Evolutionary conservation across 1,140 invertebrate species (phyloP).

Genomic region (Drosophila mayri): DNA sequence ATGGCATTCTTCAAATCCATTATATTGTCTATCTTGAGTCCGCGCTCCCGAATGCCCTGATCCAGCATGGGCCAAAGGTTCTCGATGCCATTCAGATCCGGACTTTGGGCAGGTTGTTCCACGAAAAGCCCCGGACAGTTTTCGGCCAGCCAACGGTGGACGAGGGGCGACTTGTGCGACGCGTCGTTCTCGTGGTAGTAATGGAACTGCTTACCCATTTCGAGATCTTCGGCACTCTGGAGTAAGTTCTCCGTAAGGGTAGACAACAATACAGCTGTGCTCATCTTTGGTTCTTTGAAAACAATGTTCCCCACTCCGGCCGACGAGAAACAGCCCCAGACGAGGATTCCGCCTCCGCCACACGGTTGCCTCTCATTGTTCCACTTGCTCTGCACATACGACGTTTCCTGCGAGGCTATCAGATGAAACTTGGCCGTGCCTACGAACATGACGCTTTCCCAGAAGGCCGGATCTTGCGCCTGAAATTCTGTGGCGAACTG

Average conservation of each 20-base stretch:
- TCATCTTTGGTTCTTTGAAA: background rate
- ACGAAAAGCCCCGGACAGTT: background rate
- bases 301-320: conserved; percentile 13
- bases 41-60: background rate
- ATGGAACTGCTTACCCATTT: background rate
- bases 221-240: conserved; percentile 6
- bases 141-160: background rate
- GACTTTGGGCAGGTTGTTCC: conserved; percentile 4
- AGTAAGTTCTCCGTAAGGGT: background rate
- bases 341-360: conserved; percentile 4
- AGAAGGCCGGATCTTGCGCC: background rate
- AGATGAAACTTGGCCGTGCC: conserved; percentile 9
- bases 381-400: conserved; percentile 18
- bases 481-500: background rate
- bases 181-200: conserved; percentile 1
- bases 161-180: background rate
- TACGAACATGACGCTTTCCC: conserved; percentile 6
- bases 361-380: conserved; percentile 11
- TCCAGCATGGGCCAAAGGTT: conserved; percentile 5
- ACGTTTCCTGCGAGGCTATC: conserved; percentile 8
- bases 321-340: conserved; percentile 4
- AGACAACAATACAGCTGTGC: background rate
- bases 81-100: conserved; percentile 9
- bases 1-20: conserved; percentile 6
- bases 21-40: background rate